Evolutionary conservation across 23 tunicate species (phyloP), one percentile per base, ranked within the genome.

Genomic region (Aplidium turbinatum): DNA sequence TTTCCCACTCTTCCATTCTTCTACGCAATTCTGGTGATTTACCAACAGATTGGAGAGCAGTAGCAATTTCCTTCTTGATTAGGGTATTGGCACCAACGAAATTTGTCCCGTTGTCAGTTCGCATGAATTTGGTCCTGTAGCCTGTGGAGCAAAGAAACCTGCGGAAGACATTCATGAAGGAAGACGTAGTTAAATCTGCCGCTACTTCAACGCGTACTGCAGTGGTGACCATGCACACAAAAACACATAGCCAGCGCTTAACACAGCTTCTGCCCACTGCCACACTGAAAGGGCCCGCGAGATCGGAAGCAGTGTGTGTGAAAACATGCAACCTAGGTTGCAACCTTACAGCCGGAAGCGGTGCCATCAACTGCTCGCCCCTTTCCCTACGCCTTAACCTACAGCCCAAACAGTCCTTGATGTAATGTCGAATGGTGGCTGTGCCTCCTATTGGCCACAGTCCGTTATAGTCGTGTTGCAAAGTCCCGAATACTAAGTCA

Each of bases 371-470:
- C 35, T 60, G 67, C 36, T 60, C 31, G 38, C 67, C 67, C 35
- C 67, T 26, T 4, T 25, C 36, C 67, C n/a, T 11, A 28, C 67
- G 67, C 67, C 67, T 60, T 25, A 60, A 29, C 67, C 35, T 60
- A 60, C 67, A 60, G 6, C 67, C 67, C 5, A 25, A 6, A 29
- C 67, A 60, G 35, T 29, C 35, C 31, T 60, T 60, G 34, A 29
- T 60, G 67, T 60, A 60, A n/a, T 25, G 9, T n/a, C 67, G 34
- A 5, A 60, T n/a, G 9, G 67, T 29, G 34, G 7, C 24, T 6
- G 67, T 60, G 9, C 67, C 67, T 29, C 67, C 67, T n/a, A 60
- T 29, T 29, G 67, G 67, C 67, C 67, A 30, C 36, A 60, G 5
- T 5, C 35, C 67, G n/a, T n/a, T n/a, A 29, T n/a, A 27, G 36